Conservation (phyloP, 2,888 invertebrate genomes). For the Andricus curvator region DNA sequence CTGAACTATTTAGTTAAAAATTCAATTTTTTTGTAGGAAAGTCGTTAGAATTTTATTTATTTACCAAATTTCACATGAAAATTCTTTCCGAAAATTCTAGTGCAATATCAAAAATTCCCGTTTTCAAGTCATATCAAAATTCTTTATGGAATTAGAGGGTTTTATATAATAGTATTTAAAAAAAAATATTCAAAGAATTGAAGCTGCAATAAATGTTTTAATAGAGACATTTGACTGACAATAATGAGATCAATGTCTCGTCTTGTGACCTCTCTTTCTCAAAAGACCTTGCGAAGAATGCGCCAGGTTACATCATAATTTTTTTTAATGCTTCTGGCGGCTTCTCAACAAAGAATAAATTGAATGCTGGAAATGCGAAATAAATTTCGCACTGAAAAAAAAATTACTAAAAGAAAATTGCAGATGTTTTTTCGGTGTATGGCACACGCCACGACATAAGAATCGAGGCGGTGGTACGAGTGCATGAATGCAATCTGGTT, state of each 20-base stretch:
- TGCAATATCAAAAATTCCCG: no score
- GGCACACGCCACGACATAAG: background rate
- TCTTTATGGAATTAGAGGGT: no score
- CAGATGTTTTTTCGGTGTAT: background rate
- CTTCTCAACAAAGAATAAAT: background rate
- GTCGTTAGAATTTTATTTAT: no score
- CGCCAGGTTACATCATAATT: background rate
- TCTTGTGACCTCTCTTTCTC: slow-evolving; percentile 4
- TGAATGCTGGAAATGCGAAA: background rate
- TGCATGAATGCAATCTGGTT: background rate
- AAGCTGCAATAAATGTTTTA: no score
- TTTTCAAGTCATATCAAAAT: no score
- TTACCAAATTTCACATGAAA: no score
- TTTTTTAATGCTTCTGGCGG: background rate
- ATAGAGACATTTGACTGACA: no score
- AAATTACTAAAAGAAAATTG: background rate
- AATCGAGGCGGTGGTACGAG: background rate
- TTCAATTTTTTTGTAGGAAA: no score
- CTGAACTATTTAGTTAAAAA: no score
- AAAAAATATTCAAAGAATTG: no score
- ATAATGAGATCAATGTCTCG: background rate
- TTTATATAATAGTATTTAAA: no score
- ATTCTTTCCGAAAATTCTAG: no score
- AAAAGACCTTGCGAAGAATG: slow-evolving; percentile 3
- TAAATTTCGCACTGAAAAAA: background rate